phyloP scores from a whole-genome alignment of 2,797 vertebrate species.

The Pipistrellus nathusii region DNA sequence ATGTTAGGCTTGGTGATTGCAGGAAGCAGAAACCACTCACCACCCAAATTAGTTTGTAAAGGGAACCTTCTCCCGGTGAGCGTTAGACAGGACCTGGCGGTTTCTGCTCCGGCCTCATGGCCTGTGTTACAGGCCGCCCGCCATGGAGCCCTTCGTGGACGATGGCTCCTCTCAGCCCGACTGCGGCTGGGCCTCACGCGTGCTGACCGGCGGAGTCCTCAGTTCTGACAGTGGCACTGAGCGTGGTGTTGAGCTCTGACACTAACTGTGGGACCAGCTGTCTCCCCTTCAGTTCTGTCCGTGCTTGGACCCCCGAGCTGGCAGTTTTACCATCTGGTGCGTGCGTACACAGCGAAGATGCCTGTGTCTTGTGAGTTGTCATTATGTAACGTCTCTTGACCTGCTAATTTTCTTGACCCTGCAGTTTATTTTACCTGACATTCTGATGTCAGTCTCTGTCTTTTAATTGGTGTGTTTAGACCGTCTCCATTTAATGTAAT shows the following conservation, averaged over 20 bases:
- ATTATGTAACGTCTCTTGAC: background rate
- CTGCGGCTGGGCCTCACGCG: background rate
- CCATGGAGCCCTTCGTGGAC: background rate
- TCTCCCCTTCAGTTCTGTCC: background rate
- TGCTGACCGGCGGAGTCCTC: background rate
- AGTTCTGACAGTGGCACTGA: background rate
- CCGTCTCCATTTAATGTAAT: constrained; percentile 29
- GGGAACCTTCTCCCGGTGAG: background rate
- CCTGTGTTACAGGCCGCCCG: background rate
- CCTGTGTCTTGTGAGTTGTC: background rate
- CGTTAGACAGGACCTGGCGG: background rate
- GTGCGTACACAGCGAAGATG: background rate
- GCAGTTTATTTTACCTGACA: background rate
- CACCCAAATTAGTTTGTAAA: background rate
- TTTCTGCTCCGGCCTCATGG: background rate
- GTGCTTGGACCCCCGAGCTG: background rate
- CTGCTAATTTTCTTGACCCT: background rate
- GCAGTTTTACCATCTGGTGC: background rate
- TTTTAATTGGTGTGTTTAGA: constrained; percentile 44
- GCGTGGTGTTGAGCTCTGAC: background rate
- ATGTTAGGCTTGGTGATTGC: background rate
- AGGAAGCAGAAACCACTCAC: background rate
- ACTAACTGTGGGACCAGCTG: background rate
- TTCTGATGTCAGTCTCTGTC: background rate
- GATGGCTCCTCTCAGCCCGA: background rate